Evolutionary conservation across 2,888 invertebrate genomes (phyloP).

Genomic region (Ophioninae sp.): DNA sequence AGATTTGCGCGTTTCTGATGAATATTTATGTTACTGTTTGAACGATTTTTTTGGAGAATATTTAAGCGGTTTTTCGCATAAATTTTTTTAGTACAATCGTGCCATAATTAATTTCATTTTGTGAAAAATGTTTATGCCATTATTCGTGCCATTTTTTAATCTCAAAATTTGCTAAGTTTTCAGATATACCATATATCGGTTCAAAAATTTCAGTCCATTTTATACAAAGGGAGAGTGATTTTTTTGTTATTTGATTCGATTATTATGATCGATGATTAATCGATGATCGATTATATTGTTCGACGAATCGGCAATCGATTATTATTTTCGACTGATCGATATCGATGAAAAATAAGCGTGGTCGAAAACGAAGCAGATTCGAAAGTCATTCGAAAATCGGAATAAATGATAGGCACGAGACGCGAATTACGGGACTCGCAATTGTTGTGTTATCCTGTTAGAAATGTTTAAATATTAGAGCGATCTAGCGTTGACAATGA

Average conservation of each 20-base stretch:
- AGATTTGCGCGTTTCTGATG: neutral
- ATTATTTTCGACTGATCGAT: too few species aligned
- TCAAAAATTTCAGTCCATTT: neutral
- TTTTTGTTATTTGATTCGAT: neutral
- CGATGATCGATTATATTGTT: too few species aligned
- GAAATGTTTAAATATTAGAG: neutral
- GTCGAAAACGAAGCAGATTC: neutral
- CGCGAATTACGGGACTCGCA: neutral
- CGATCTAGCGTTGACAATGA: neutral
- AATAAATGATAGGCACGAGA: neutral
- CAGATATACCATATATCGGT: neutral
- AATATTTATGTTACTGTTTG: neutral
- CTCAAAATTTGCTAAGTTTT: neutral
- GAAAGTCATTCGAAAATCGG: neutral
- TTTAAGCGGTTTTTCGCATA: too few species aligned
- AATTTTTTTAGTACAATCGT: neutral
- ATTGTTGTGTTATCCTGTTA: neutral
- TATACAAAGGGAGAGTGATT: neutral
- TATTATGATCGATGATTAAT: neutral
- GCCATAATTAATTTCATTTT: neutral
- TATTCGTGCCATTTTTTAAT: neutral
- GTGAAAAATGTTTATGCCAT: neutral
- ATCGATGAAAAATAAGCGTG: too few species aligned
- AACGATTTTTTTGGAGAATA: neutral
- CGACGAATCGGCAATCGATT: too few species aligned